Conservation (phyloP, 1,140 invertebrate species). For the Camponotus floridanus region DNA sequence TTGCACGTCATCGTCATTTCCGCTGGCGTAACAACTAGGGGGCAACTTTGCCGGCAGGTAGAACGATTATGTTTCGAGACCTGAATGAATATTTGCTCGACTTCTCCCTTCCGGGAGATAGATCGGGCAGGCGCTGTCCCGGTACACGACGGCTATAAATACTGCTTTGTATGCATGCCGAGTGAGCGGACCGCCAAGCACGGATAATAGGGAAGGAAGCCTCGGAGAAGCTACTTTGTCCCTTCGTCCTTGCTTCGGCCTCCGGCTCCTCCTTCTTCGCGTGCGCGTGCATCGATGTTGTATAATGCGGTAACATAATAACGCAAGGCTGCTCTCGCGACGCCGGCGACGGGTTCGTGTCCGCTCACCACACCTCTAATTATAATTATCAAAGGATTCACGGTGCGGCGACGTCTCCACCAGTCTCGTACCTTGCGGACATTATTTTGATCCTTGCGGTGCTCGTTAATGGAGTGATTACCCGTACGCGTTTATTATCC, state of each 20-base stretch:
- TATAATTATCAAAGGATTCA: constrained; percentile 64
- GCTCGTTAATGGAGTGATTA: constrained; percentile 53
- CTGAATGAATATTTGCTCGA: constrained; percentile 74
- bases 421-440: constrained; percentile 31
- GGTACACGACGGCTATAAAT: constrained; percentile 77
- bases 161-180: constrained; percentile 81
- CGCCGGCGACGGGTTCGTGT: constrained; percentile 1
- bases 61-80: constrained; percentile 68
- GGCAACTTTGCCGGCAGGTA: constrained; percentile 24
- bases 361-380: constrained; percentile 44
- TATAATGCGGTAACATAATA: constrained; percentile 48
- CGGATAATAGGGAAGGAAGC: constrained; percentile 81
- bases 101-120: constrained; percentile 54
- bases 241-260: constrained; percentile 52
- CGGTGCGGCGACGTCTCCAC: background rate
- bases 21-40: background rate
- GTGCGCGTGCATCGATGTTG: constrained; percentile 44
- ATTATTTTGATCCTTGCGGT: constrained; percentile 59
- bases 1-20: background rate
- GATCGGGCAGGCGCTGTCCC: constrained; percentile 47
- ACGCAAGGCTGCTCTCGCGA: constrained; percentile 40
- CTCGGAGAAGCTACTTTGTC: constrained; percentile 79
- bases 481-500: background rate
- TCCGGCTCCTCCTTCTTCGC: constrained; percentile 41
- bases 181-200: constrained; percentile 78